Evolutionary conservation across 1,140 invertebrate species (phyloP).

Genomic region (Hirudo medicinalis): DNA sequence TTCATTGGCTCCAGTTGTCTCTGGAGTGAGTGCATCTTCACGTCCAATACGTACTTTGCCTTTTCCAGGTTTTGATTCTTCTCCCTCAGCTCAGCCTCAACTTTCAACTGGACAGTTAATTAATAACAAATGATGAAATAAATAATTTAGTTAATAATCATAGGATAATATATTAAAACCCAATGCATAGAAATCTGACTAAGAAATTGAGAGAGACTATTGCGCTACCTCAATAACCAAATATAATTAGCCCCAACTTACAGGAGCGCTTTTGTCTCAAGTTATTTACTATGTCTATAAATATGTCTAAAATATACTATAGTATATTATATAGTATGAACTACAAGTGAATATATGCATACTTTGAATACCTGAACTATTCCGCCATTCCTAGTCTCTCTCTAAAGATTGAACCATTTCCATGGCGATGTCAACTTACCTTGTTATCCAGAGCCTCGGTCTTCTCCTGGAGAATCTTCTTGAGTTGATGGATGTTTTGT

Average conservation of each 20-base stretch:
- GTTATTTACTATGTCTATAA: too few species aligned
- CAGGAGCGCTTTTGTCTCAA: too few species aligned
- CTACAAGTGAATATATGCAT: too few species aligned
- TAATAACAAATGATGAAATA: not conserved
- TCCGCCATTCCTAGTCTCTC: too few species aligned
- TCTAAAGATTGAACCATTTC: too few species aligned
- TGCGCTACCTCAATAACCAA: too few species aligned
- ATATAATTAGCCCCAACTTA: too few species aligned
- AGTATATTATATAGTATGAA: too few species aligned
- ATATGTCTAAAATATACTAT: too few species aligned
- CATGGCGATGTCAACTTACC: not conserved
- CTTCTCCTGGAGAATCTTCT: constrained; percentile 2
- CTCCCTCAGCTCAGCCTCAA: constrained; percentile 6
- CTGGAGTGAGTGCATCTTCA: constrained; percentile 5
- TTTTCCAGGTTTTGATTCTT: constrained; percentile 13
- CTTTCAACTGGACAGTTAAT: not conserved
- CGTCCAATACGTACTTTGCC: constrained; percentile 10
- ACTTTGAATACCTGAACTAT: too few species aligned
- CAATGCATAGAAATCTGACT: not conserved
- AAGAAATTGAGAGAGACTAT: too few species aligned
- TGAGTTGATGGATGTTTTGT: constrained; percentile 4
- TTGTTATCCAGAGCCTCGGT: not conserved
- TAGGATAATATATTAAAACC: not conserved
- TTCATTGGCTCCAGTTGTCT: constrained; percentile 6
- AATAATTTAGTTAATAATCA: not conserved